These are phyloP conservation scores for Origma solitaria DNA, from an alignment of 2,113 vertebrate species.

Conservation along the genomic window DNA sequence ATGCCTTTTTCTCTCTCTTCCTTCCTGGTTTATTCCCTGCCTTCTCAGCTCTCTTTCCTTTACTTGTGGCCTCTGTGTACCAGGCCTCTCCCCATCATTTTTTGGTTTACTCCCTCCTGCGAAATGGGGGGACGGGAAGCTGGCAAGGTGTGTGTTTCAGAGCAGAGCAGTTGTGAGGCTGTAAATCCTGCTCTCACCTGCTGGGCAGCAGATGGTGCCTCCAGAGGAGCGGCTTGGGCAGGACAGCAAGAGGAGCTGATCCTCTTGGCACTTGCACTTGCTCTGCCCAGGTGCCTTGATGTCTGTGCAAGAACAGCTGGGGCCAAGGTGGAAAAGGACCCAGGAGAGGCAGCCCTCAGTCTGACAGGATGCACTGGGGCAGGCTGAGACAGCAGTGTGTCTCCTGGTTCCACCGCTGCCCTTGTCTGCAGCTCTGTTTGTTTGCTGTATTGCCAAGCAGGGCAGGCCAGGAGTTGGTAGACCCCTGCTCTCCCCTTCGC, in stretches of 20 bases:
- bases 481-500: background rate
- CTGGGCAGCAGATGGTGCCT: background rate
- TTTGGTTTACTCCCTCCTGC: background rate
- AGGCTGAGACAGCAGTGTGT: background rate
- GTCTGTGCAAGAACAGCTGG: background rate
- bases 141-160: background rate
- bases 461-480: background rate
- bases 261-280: background rate
- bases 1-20: background rate
- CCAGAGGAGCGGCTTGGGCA: background rate
- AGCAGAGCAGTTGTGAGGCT: background rate
- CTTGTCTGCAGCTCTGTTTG: background rate
- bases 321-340: background rate
- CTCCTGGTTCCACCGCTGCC: background rate
- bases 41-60: background rate
- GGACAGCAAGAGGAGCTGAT: background rate
- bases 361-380: background rate
- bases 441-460: background rate
- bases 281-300: background rate
- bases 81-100: background rate
- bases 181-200: background rate
- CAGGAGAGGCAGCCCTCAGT: fast-evolving
- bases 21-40: background rate
- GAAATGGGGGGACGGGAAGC: fast-evolving
- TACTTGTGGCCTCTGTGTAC: background rate